Conservation (phyloP, 2,113 vertebrate species). For the Platichthys flesus region DNA sequence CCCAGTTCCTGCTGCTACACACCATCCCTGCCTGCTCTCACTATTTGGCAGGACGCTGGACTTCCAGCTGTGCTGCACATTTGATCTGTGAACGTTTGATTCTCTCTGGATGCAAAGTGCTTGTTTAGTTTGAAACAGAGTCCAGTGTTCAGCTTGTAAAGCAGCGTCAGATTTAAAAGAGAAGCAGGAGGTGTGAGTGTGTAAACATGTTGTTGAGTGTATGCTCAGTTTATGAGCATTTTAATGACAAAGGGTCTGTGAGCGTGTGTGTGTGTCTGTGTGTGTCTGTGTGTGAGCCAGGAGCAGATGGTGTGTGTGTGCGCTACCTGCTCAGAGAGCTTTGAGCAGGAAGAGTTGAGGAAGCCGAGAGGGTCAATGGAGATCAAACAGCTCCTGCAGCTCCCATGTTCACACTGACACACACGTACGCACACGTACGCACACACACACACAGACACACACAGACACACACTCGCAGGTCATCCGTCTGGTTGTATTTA, state of each 20-base stretch:
- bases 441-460: slow-evolving; percentile 1
- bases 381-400: slow-evolving; percentile 63
- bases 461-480: slow-evolving; percentile 4
- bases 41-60: slow-evolving; percentile 46
- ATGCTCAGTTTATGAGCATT: background rate
- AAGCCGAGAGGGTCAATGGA: slow-evolving; percentile 61
- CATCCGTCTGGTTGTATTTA: background rate
- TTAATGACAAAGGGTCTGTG: background rate
- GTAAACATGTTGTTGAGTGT: background rate
- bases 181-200: background rate
- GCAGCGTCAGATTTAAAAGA: background rate
- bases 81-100: slow-evolving; percentile 10
- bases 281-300: background rate
- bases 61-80: slow-evolving; percentile 45
- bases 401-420: slow-evolving; percentile 11
- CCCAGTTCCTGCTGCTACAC: slow-evolving; percentile 26
- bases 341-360: slow-evolving; percentile 34
- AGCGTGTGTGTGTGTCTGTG: background rate
- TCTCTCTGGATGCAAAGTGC: background rate
- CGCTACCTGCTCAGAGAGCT: slow-evolving; percentile 52
- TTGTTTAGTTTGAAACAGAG: too few species aligned
- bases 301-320: slow-evolving; percentile 57
- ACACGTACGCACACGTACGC: slow-evolving; percentile 9
- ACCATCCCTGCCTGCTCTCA: slow-evolving; percentile 38
- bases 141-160: background rate